These are phyloP conservation scores for Gyps fulvus DNA, from an alignment of 2,113 vertebrate genomes.

Conservation along the genomic window DNA sequence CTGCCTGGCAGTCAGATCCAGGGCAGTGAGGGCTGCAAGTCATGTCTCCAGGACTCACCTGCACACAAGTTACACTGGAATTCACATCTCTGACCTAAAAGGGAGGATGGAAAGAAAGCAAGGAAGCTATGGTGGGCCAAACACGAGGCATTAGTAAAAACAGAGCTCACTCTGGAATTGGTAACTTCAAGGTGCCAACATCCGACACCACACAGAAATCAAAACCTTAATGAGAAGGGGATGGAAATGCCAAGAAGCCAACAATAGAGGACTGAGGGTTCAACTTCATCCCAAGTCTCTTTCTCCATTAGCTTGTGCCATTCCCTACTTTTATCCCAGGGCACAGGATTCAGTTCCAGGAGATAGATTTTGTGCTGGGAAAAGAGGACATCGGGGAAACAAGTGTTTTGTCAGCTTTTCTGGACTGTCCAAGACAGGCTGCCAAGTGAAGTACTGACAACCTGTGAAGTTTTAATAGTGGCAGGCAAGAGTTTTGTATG, in stretches of 20 bases:
- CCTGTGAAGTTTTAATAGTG: background rate
- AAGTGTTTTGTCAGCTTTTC: background rate
- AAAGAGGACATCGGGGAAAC: background rate
- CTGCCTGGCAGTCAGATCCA: background rate
- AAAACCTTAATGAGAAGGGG: background rate
- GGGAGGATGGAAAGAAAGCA: background rate
- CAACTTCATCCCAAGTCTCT: background rate
- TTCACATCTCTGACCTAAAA: background rate
- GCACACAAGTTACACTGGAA: background rate
- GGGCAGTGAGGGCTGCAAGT: background rate
- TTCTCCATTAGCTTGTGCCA: background rate
- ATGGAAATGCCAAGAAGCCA: background rate
- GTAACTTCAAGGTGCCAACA: too few species aligned
- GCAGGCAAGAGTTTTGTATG: background rate
- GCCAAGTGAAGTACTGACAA: background rate
- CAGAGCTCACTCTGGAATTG: background rate
- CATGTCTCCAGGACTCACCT: background rate
- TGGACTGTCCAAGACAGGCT: background rate
- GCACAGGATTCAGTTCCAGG: background rate
- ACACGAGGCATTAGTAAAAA: accelerated
- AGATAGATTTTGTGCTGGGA: background rate
- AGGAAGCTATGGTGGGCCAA: background rate
- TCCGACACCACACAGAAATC: background rate
- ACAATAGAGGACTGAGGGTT: background rate
- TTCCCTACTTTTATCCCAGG: background rate